Percentiles rank a stretch among this genome's conserved stretches.
Evolutionary conservation across 2,797 vertebrate species (phyloP).

Genomic region (Ptychadena robeensis): DNA sequence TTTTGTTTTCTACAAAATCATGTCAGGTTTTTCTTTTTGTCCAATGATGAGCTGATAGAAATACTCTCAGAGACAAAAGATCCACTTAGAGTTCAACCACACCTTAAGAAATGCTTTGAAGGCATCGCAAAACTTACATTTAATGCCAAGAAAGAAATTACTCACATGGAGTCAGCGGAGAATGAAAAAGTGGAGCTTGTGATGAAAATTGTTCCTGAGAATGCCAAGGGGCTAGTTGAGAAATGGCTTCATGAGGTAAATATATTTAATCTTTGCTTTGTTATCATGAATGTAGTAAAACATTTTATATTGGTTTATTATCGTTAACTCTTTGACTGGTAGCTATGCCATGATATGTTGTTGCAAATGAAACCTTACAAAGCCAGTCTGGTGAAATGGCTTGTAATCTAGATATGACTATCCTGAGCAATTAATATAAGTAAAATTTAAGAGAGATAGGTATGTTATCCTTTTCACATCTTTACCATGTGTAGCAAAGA

Average conservation of each 20-base stretch:
- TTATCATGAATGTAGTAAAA: conserved; percentile 71
- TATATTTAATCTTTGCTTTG: conserved; percentile 78
- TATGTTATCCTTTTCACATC: not conserved
- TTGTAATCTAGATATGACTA: not conserved
- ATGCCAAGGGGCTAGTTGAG: conserved; percentile 81
- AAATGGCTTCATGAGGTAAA: conserved; percentile 81
- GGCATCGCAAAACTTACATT: conserved; percentile 77
- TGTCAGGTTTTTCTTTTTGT: conserved; percentile 52
- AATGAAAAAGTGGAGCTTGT: conserved; percentile 77
- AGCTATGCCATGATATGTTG: conserved; percentile 63
- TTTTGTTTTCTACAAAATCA: conserved; percentile 52
- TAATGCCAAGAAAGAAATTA: conserved; percentile 77
- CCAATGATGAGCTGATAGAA: conserved; percentile 66
- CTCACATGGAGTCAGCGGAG: conserved; percentile 79
- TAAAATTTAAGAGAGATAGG: not conserved
- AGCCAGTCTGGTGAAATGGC: not conserved
- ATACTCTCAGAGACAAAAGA: conserved; percentile 74
- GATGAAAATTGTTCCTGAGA: conserved; percentile 76
- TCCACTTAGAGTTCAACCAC: conserved; percentile 64
- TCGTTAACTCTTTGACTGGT: conserved; percentile 66
- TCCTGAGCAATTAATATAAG: no score
- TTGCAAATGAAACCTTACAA: not conserved
- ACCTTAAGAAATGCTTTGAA: conserved; percentile 76
- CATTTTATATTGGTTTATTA: conserved; percentile 70
- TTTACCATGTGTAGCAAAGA: not conserved